Percentiles rank a stretch among this genome's conserved stretches.
These are phyloP conservation scores for Eulimnadia texana DNA, from an alignment of 1,140 invertebrate genomes.

Conservation along the genomic window DNA sequence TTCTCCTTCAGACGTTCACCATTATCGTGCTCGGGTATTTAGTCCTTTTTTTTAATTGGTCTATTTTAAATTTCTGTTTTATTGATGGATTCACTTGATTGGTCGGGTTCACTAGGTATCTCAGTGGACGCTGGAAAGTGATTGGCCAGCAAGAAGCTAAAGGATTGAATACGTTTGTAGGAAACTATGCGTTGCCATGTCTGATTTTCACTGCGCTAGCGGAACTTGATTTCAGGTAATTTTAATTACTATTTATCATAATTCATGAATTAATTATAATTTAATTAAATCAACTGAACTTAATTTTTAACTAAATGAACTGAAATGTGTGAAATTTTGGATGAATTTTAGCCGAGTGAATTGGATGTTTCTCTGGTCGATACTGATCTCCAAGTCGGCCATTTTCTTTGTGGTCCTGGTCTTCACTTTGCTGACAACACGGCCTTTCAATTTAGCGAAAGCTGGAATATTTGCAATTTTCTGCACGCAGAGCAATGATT, in stretches of 20 bases:
- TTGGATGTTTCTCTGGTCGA: conserved; percentile 18
- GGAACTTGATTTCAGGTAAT: conserved; percentile 30
- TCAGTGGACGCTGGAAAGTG: conserved; percentile 32
- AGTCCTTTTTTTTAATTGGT: not conserved
- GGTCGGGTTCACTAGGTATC: no score
- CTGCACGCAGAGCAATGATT: conserved; percentile 41
- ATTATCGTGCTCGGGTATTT: conserved; percentile 31
- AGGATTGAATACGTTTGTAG: conserved; percentile 36
- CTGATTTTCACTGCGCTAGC: conserved; percentile 36
- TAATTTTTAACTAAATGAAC: no score
- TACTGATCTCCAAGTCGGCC: conserved; percentile 33
- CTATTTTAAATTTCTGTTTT: not conserved
- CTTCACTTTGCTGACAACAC: conserved; percentile 30
- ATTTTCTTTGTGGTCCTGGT: conserved; percentile 33
- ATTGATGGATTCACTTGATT: conserved; percentile 27
- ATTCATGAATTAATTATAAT: no score
- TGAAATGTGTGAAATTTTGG: not conserved
- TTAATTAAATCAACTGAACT: no score
- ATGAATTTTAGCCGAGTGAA: conserved; percentile 11
- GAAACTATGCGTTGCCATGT: conserved; percentile 36
- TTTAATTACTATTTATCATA: no score
- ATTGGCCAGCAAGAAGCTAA: conserved; percentile 32
- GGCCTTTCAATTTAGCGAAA: conserved; percentile 31
- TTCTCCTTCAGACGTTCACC: conserved; percentile 34
- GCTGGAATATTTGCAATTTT: conserved; percentile 39